Evolutionary conservation across 2,113 vertebrate species (phyloP).

Genomic region (Pholis gunnellus): DNA sequence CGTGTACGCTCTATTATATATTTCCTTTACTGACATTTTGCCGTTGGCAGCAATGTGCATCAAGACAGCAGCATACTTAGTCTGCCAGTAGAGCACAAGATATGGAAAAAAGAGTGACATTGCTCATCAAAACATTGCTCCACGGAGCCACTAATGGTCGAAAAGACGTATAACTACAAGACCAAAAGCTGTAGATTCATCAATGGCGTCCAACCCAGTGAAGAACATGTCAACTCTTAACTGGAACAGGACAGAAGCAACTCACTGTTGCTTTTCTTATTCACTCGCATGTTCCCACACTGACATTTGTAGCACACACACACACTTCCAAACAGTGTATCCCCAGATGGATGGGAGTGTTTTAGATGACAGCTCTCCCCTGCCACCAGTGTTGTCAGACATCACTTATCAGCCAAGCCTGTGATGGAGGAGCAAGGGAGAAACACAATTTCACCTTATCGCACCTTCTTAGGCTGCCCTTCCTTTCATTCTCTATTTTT

Average conservation of each 20-base stretch:
- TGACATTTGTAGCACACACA: slow-evolving; percentile 15
- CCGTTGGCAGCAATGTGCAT: no score
- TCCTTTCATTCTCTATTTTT: slow-evolving; percentile 21
- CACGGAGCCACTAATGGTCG: neutral
- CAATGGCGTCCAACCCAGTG: neutral
- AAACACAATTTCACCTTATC: slow-evolving; percentile 70
- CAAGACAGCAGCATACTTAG: neutral
- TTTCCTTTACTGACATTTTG: neutral
- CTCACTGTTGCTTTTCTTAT: neutral
- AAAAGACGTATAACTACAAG: neutral
- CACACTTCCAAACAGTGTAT: slow-evolving; percentile 19
- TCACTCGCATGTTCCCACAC: neutral
- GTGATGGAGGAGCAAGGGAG: slow-evolving; percentile 53
- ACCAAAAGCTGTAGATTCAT: neutral
- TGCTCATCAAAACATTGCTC: neutral
- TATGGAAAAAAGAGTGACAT: neutral
- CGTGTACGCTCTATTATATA: neutral
- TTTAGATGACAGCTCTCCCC: slow-evolving; percentile 55
- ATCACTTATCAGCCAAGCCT: slow-evolving; percentile 58
- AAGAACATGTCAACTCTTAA: neutral
- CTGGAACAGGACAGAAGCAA: neutral
- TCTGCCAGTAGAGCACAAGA: neutral
- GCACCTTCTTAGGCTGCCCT: slow-evolving; percentile 50
- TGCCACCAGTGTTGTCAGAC: slow-evolving; percentile 68
- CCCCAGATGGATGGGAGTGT: slow-evolving; percentile 58